phyloP scores from a whole-genome alignment of 2,888 invertebrate species.

The Tryphoninae sp. region DNA sequence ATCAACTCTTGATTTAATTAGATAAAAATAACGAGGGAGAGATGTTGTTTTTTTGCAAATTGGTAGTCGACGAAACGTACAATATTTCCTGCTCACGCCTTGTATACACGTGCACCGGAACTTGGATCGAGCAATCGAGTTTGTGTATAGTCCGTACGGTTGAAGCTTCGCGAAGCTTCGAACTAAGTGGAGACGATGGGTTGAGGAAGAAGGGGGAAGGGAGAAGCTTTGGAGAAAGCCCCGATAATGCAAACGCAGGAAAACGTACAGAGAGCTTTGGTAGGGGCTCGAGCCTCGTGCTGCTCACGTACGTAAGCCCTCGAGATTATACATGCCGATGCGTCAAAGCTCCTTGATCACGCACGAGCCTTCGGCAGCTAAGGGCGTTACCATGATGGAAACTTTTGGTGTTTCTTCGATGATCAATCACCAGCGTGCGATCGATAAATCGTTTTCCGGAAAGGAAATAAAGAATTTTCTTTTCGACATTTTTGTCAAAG shows the following conservation, averaged over 20 bases:
- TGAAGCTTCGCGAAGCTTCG: conserved; percentile 37
- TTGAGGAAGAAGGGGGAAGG: neutral
- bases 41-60: neutral
- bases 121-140: conserved; percentile 47
- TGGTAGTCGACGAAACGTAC: conserved; percentile 3
- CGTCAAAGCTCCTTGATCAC: conserved; percentile 70
- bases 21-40: too few species aligned
- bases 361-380: conserved; percentile 62
- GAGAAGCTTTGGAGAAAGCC: conserved; percentile 24
- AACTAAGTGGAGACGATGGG: neutral
- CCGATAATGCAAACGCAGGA: conserved; percentile 58
- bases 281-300: conserved; percentile 34
- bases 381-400: conserved; percentile 18
- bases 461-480: conserved; percentile 26
- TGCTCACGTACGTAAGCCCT: conserved; percentile 36
- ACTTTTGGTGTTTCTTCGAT: conserved; percentile 21
- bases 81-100: conserved; percentile 6
- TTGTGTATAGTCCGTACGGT: conserved; percentile 32
- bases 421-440: conserved; percentile 65
- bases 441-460: conserved; percentile 62
- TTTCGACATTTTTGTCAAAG: neutral
- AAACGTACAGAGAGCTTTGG: conserved; percentile 32
- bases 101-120: conserved; percentile 19
- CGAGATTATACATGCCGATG: conserved; percentile 30
- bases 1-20: too few species aligned